These are phyloP conservation scores for Protophormia terraenovae DNA, from an alignment of 2,888 invertebrate species.

Conservation along the genomic window DNA sequence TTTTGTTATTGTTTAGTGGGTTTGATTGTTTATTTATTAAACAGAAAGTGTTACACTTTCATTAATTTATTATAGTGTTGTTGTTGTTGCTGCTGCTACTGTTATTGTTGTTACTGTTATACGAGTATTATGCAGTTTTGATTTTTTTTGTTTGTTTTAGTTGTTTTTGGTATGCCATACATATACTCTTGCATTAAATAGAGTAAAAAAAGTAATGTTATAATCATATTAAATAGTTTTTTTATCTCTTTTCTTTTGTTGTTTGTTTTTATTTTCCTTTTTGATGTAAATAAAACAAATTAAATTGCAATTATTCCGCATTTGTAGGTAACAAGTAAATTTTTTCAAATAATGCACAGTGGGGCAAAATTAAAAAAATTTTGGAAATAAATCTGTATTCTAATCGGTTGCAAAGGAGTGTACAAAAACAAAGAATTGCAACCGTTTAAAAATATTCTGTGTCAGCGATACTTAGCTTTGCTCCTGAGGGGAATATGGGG, in stretches of 20 bases:
- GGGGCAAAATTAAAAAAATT: too few relatives aligned
- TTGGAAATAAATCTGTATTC: too few relatives aligned
- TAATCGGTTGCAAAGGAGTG: too few relatives aligned
- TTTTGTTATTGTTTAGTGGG: conserved; percentile 23
- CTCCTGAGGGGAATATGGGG: too few relatives aligned
- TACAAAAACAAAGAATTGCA: too few relatives aligned
- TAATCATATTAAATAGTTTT: conserved; percentile 42
- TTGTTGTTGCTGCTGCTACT: neutral
- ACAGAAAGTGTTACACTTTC: conserved; percentile 67
- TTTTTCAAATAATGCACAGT: neutral
- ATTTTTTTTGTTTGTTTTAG: neutral
- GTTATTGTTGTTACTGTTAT: conserved; percentile 19
- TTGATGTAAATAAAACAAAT: conserved; percentile 30
- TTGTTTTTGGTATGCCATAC: conserved; percentile 6
- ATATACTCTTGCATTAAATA: neutral
- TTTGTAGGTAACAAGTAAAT: conserved; percentile 21
- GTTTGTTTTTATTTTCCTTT: neutral
- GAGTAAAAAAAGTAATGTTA: conserved; percentile 46
- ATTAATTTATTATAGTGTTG: conserved; percentile 48
- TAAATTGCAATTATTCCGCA: conserved; percentile 58
- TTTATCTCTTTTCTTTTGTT: neutral
- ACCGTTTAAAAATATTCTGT: too few relatives aligned
- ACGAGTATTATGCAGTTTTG: conserved; percentile 48
- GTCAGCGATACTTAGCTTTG: too few relatives aligned
- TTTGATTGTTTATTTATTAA: conserved; percentile 13